Evolutionary conservation across 1,140 invertebrate genomes (phyloP).

Genomic region (Belonocnema kinseyi): DNA sequence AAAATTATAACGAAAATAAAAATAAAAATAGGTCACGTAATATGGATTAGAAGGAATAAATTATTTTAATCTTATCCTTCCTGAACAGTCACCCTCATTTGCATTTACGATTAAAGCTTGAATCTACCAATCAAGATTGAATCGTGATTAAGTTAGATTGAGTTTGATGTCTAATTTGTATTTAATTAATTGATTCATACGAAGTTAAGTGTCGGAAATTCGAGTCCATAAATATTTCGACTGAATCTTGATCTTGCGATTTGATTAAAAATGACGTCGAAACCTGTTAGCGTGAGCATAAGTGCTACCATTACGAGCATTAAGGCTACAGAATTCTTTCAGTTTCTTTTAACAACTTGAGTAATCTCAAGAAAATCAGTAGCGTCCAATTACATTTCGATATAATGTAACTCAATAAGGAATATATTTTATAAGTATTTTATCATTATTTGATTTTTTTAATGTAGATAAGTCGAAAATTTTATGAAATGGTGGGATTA

Average conservation of each 20-base stretch:
- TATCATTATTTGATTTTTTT: constrained; percentile 23
- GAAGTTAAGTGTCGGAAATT: background rate
- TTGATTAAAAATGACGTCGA: constrained; percentile 52
- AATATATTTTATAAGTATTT: background rate
- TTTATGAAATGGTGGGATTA: too few relatives aligned
- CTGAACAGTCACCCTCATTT: background rate
- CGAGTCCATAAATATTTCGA: constrained; percentile 52
- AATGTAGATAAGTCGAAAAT: too few relatives aligned
- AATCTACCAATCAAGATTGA: constrained; percentile 20
- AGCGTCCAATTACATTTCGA: background rate
- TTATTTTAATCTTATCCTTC: constrained; percentile 1
- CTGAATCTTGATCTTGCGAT: constrained; percentile 47
- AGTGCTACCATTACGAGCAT: constrained; percentile 1
- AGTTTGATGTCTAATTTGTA: constrained; percentile 22
- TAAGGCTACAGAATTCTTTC: background rate
- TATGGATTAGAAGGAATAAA: background rate
- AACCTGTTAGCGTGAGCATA: constrained; percentile 52
- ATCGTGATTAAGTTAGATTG: constrained; percentile 3
- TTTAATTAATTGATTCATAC: constrained; percentile 26
- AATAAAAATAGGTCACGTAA: background rate
- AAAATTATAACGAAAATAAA: background rate
- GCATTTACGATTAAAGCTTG: constrained; percentile 3
- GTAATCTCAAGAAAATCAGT: background rate
- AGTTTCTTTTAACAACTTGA: constrained; percentile 2
- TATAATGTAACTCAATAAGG: background rate